Percentiles rank a stretch among this genome's conserved stretches.
phyloP scores from a whole-genome alignment of 2,797 vertebrate species.

The Lagothrix lagotricha region DNA sequence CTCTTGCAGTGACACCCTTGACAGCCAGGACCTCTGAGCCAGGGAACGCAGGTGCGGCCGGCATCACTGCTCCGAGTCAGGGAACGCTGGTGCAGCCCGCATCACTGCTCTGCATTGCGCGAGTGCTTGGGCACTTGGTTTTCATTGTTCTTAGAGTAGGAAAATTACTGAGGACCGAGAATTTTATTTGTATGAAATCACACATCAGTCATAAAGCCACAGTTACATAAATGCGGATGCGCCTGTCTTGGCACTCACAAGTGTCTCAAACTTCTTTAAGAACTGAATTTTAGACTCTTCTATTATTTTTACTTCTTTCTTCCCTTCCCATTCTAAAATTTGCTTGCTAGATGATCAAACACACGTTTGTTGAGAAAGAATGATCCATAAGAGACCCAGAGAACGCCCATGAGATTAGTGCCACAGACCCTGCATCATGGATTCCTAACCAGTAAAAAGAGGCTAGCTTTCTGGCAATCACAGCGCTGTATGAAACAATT shows the following conservation, averaged over 20 bases:
- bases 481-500: neutral
- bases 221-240: rapidly evolving
- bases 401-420: neutral
- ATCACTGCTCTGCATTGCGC: rapidly evolving
- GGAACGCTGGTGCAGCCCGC: neutral
- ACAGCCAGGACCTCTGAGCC: neutral
- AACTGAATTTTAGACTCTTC: neutral
- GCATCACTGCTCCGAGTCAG: rapidly evolving
- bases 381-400: no score
- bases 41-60: rapidly evolving
- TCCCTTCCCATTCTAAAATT: neutral
- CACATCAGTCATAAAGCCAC: neutral
- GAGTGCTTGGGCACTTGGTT: rapidly evolving
- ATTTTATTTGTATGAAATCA: neutral
- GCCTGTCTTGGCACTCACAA: neutral
- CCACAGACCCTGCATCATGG: neutral
- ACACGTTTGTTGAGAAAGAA: neutral
- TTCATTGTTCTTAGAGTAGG: neutral
- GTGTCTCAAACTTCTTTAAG: neutral
- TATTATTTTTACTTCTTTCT: neutral
- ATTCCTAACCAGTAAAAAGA: neutral
- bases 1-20: neutral
- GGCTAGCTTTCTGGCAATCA: neutral
- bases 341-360: neutral
- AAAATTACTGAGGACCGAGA: neutral